These are phyloP conservation scores for Harpegnathos saltator DNA, from an alignment of 1,140 invertebrate genomes.

Conservation along the genomic window DNA sequence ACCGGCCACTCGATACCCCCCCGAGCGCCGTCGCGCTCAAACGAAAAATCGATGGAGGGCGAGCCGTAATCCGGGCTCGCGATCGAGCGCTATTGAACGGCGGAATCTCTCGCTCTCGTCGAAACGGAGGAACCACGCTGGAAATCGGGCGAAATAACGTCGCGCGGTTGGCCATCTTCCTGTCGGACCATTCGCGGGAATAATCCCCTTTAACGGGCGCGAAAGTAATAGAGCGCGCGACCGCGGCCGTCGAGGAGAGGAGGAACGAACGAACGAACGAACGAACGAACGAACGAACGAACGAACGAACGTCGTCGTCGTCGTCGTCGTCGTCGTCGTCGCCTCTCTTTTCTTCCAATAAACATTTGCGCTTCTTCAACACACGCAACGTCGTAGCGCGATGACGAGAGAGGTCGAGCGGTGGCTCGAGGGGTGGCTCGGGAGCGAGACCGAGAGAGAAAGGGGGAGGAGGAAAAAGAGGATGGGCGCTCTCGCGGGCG, in stretches of 20 bases:
- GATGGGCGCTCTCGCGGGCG: slow-evolving; percentile 64
- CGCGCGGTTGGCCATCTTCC: slow-evolving; percentile 38
- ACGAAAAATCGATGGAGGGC: slow-evolving; percentile 53
- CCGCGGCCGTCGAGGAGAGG: no score
- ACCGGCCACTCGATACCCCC: slow-evolving; percentile 21
- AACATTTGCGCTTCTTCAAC: slow-evolving; percentile 68
- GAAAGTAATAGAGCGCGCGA: slow-evolving; percentile 35
- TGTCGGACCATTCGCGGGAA: slow-evolving; percentile 37
- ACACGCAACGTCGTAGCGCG: slow-evolving; percentile 60
- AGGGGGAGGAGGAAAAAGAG: slow-evolving; percentile 18
- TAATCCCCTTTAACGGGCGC: slow-evolving; percentile 54
- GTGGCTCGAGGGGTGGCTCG: slow-evolving; percentile 39
- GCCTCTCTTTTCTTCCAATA: slow-evolving; percentile 54
- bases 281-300: no score
- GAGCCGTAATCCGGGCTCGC: slow-evolving; percentile 12
- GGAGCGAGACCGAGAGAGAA: slow-evolving; percentile 60
- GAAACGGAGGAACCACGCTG: slow-evolving; percentile 17
- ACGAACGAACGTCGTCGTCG: slow-evolving; percentile 10
- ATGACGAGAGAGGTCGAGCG: slow-evolving; percentile 65
- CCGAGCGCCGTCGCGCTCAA: background rate
- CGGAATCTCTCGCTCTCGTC: slow-evolving; percentile 21
- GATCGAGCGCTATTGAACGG: slow-evolving; percentile 40
- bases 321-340: no score
- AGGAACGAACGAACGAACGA: no score
- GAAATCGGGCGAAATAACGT: slow-evolving; percentile 35